Percentiles rank a stretch among this genome's conserved stretches.
Evolutionary conservation across 1,140 invertebrate species (phyloP).

Genomic region (Platorchestia sp.): DNA sequence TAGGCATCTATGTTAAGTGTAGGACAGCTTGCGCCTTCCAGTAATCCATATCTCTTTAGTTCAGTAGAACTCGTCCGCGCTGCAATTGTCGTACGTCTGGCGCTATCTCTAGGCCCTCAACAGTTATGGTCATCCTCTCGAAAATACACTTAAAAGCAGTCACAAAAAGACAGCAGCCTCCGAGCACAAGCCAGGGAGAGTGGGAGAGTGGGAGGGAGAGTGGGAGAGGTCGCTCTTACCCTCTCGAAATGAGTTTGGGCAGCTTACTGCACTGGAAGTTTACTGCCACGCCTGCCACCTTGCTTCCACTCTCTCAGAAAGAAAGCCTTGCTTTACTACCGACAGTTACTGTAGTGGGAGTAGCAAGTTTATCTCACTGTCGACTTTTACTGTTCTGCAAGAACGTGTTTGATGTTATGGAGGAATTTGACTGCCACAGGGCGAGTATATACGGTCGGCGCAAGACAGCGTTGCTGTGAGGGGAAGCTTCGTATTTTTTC

Average conservation of each 20-base stretch:
- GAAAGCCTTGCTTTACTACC: slow-evolving; percentile 51
- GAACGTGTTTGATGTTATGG: slow-evolving; percentile 54
- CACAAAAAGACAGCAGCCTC: slow-evolving; percentile 11
- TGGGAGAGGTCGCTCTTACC: not conserved
- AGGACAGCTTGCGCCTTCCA: not conserved
- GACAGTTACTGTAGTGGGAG: slow-evolving; percentile 52
- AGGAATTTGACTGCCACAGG: slow-evolving; percentile 43
- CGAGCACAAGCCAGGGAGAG: not conserved
- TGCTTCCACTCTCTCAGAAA: slow-evolving; percentile 51
- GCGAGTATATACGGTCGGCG: not conserved
- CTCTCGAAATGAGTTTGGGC: slow-evolving; percentile 17
- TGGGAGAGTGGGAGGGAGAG: not conserved
- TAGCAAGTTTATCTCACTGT: slow-evolving; percentile 51
- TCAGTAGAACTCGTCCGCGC: slow-evolving; percentile 9
- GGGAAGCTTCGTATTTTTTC: not conserved
- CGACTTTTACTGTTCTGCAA: slow-evolving; percentile 51
- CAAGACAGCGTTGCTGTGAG: not conserved
- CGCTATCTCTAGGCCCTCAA: slow-evolving; percentile 37
- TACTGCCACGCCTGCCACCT: slow-evolving; percentile 44
- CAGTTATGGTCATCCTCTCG: slow-evolving; percentile 50
- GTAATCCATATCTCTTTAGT: slow-evolving; percentile 55
- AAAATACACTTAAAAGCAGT: slow-evolving; percentile 34
- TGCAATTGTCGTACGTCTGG: slow-evolving; percentile 36
- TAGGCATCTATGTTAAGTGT: slow-evolving; percentile 33
- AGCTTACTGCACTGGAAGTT: slow-evolving; percentile 41